These are phyloP conservation scores for Osmoderma eremita DNA, from an alignment of 2,888 invertebrate genomes.

Conservation along the genomic window DNA sequence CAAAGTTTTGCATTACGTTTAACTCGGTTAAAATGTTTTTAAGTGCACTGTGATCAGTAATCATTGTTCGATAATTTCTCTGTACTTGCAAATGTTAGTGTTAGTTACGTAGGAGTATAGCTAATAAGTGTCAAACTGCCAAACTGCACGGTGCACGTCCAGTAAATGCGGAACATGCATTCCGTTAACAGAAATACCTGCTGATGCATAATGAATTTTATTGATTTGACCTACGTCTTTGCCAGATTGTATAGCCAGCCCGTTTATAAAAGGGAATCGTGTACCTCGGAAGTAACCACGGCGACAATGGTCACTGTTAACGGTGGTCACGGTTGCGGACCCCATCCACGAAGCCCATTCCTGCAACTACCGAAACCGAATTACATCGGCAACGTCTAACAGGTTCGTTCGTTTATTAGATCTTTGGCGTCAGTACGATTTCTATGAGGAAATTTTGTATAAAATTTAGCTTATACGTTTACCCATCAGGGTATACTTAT, in stretches of 20 bases:
- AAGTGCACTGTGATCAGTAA: neutral
- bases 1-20: too few species aligned
- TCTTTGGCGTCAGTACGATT: neutral
- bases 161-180: slow-evolving; percentile 1
- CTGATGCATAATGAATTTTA: slow-evolving; percentile 38
- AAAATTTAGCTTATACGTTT: too few species aligned
- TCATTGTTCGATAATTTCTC: neutral
- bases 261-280: slow-evolving; percentile 80
- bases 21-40: slow-evolving; percentile 4
- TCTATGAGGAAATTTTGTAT: neutral
- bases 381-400: slow-evolving; percentile 48
- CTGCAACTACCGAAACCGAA: slow-evolving; percentile 56
- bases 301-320: slow-evolving; percentile 74
- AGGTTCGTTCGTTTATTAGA: neutral
- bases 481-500: too few species aligned
- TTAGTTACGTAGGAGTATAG: neutral
- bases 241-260: slow-evolving; percentile 78
- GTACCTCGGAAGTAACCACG: slow-evolving; percentile 82
- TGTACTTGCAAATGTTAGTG: neutral
- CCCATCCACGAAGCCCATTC: slow-evolving; percentile 55
- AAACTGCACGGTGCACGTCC: neutral
- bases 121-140: neutral
- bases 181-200: slow-evolving; percentile 7
- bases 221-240: slow-evolving; percentile 49
- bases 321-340: slow-evolving; percentile 56